These are phyloP conservation scores for Alsophila aescularia DNA, from an alignment of 2,888 invertebrate genomes.

Conservation along the genomic window DNA sequence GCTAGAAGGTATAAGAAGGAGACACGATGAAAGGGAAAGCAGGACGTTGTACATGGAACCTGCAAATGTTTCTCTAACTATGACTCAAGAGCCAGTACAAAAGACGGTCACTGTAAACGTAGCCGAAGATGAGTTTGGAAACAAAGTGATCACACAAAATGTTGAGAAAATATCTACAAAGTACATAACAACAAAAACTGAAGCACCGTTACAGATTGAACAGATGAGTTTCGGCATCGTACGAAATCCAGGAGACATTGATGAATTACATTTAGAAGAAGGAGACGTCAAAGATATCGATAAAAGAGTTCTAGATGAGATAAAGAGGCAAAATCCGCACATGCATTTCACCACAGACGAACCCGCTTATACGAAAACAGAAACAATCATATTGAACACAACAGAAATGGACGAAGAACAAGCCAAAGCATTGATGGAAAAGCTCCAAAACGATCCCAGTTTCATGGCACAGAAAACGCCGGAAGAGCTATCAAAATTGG, in stretches of 20 bases:
- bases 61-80: slow-evolving; percentile 71
- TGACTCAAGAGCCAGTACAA: slow-evolving; percentile 79
- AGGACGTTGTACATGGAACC: slow-evolving; percentile 78
- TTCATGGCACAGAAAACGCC: slow-evolving; percentile 77
- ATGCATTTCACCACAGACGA: slow-evolving; percentile 77
- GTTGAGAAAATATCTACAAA: slow-evolving; percentile 75
- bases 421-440: slow-evolving; percentile 75
- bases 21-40: slow-evolving; percentile 66
- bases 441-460: slow-evolving; percentile 75
- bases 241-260: slow-evolving; percentile 66
- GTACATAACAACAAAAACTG: slow-evolving; percentile 68
- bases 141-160: slow-evolving; percentile 79
- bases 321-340: slow-evolving; percentile 75
- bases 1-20: slow-evolving; percentile 70
- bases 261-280: slow-evolving; percentile 72
- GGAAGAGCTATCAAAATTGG: slow-evolving; percentile 73
- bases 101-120: slow-evolving; percentile 81
- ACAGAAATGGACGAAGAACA: slow-evolving; percentile 76
- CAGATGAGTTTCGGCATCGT: slow-evolving; percentile 77
- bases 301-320: slow-evolving; percentile 71
- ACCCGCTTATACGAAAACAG: slow-evolving; percentile 76
- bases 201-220: slow-evolving; percentile 78
- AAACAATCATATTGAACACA: slow-evolving; percentile 83
- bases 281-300: slow-evolving; percentile 75
- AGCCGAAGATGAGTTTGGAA: slow-evolving; percentile 78